Conservation (phyloP, 1,140 invertebrate genomes). For the Cydia pomonella region DNA sequence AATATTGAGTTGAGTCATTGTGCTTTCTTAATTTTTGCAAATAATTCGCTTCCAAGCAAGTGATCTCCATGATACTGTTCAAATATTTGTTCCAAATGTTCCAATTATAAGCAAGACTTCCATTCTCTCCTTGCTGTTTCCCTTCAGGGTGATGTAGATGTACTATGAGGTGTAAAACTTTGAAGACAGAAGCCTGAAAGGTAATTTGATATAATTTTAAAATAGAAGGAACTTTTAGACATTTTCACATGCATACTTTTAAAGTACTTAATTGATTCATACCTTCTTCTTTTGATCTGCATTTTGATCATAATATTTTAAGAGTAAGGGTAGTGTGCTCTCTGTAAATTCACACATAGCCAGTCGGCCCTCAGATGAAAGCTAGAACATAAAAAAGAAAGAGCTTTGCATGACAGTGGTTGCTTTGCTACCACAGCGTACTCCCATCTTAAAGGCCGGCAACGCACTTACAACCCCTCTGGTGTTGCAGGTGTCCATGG, state of each 20-base stretch:
- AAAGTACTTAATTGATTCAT: constrained; percentile 17
- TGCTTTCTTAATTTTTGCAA: constrained; percentile 55
- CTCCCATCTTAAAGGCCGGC: too few species aligned
- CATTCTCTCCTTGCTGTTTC: constrained; percentile 47
- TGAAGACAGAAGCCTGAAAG: constrained; percentile 60
- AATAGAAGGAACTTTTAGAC: background rate
- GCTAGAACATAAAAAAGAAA: constrained; percentile 46
- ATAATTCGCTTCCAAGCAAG: constrained; percentile 57
- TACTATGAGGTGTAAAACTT: constrained; percentile 51
- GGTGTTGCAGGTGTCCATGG: too few species aligned
- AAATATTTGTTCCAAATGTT: constrained; percentile 61
- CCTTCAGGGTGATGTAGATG: constrained; percentile 59
- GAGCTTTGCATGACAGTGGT: too few species aligned
- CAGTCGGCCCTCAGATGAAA: constrained; percentile 57
- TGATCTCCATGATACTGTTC: constrained; percentile 62
- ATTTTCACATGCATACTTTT: background rate
- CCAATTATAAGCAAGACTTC: constrained; percentile 57
- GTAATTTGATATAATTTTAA: constrained; percentile 23
- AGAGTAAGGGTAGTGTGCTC: constrained; percentile 50
- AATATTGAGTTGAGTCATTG: constrained; percentile 42
- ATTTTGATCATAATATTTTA: constrained; percentile 66
- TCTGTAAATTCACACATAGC: constrained; percentile 65
- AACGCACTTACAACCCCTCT: too few species aligned
- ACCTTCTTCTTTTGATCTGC: constrained; percentile 69
- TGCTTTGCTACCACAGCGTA: too few species aligned